Evolutionary conservation across 2,797 vertebrate species (phyloP).

Genomic region (Phyllotis vaccarum): DNA sequence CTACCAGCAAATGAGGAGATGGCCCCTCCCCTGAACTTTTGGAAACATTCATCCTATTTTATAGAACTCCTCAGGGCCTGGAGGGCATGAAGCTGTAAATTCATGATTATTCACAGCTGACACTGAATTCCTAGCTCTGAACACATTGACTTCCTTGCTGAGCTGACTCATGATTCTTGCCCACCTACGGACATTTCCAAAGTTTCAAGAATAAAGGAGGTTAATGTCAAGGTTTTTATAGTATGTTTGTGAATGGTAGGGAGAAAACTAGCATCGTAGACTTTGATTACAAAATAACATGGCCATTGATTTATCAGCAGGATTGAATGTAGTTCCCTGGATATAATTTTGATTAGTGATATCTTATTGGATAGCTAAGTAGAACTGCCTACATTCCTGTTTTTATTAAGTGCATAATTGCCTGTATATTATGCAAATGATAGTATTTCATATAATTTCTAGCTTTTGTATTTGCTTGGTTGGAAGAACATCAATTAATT

Average conservation of each 20-base stretch:
- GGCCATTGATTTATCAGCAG: not conserved
- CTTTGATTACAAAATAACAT: not conserved
- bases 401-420: not conserved
- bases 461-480: not conserved
- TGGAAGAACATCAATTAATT: slow-evolving; percentile 8
- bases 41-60: slow-evolving; percentile 46
- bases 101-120: slow-evolving; percentile 31
- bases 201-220: not conserved
- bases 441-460: slow-evolving; percentile 3
- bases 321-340: not conserved
- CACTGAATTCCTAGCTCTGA: slow-evolving; percentile 9
- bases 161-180: slow-evolving; percentile 28
- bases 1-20: not conserved
- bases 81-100: not conserved
- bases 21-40: not conserved
- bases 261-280: not conserved
- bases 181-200: slow-evolving; percentile 1
- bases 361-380: slow-evolving; percentile 19
- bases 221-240: slow-evolving; percentile 36
- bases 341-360: slow-evolving; percentile 43
- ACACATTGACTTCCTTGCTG: slow-evolving; percentile 7
- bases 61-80: not conserved
- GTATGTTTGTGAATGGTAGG: slow-evolving; percentile 18
- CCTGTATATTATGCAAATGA: not conserved
- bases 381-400: slow-evolving; percentile 1